Percentiles rank a stretch among this genome's conserved stretches.
Evolutionary conservation across 2,797 vertebrate genomes (phyloP).

Genomic region (Pseudopleuronectes americanus): DNA sequence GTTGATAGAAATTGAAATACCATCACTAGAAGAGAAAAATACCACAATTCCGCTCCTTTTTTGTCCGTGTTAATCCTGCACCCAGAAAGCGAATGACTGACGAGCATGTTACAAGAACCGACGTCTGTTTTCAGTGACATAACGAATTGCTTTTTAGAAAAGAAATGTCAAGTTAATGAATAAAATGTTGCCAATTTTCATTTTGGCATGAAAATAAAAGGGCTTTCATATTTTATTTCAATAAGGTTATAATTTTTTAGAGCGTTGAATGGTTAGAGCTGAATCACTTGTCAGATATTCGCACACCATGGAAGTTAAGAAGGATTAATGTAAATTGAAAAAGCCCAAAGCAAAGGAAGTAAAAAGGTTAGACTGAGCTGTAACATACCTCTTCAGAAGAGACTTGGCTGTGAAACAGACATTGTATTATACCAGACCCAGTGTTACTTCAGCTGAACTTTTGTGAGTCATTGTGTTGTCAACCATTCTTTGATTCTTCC

Average conservation of each 20-base stretch:
- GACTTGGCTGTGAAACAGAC: slow-evolving; percentile 8
- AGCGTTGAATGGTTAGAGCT: neutral
- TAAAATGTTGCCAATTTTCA: neutral
- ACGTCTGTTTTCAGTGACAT: slow-evolving; percentile 3
- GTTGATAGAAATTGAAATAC: no score
- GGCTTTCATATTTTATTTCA: neutral
- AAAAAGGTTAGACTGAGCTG: neutral
- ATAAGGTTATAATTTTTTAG: slow-evolving; percentile 4
- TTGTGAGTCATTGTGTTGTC: slow-evolving; percentile 64
- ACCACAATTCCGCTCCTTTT: neutral
- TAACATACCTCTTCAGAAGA: neutral
- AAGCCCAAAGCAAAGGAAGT: neutral
- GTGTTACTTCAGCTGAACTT: slow-evolving; percentile 30
- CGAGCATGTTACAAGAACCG: neutral
- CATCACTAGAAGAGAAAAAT: no score
- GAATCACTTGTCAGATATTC: neutral
- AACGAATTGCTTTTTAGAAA: slow-evolving; percentile 9
- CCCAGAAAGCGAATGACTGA: slow-evolving; percentile 2
- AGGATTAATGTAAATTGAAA: slow-evolving; percentile 1
- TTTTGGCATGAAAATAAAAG: slow-evolving; percentile 7
- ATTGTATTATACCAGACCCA: slow-evolving; percentile 2
- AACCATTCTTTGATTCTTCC: slow-evolving; percentile 58
- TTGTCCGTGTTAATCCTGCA: neutral
- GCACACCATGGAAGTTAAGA: neutral
- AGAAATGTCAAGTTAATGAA: neutral